Percentiles rank a stretch among this genome's conserved stretches.
Evolutionary conservation across 1,140 invertebrate species (phyloP).

Genomic region (Drusus annulatus): DNA sequence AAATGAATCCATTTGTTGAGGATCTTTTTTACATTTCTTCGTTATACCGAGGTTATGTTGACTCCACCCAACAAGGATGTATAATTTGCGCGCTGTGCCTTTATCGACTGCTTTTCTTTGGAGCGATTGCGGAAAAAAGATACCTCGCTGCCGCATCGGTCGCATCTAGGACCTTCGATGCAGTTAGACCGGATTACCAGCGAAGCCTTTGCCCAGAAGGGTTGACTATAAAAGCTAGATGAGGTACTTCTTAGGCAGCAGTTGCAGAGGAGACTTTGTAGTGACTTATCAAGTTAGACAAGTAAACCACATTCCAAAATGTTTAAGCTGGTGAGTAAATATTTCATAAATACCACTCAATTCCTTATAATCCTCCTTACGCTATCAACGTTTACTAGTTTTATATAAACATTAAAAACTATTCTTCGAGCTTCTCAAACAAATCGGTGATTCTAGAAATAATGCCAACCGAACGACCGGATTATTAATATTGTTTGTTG

Average conservation of each 20-base stretch:
- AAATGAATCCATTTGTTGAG: too few species aligned
- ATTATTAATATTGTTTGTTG: too few species aligned
- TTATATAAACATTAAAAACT: too few species aligned
- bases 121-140: not conserved
- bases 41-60: not conserved
- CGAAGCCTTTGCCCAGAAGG: not conserved
- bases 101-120: not conserved
- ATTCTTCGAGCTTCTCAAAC: too few species aligned
- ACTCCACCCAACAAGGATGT: constrained; percentile 11
- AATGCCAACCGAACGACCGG: too few species aligned
- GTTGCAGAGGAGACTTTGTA: constrained; percentile 51
- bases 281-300: constrained; percentile 54
- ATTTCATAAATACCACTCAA: too few species aligned
- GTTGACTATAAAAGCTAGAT: constrained; percentile 46
- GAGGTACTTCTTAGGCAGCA: constrained; percentile 32
- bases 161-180: constrained; percentile 34
- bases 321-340: constrained; percentile 51
- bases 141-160: constrained; percentile 10
- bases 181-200: constrained; percentile 43
- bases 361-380: too few species aligned
- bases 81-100: not conserved
- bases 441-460: too few species aligned
- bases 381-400: too few species aligned
- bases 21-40: too few species aligned
- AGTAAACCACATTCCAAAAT: constrained; percentile 51